phyloP scores from a whole-genome alignment of 2,888 invertebrate genomes.

The Zelleria hepariella region DNA sequence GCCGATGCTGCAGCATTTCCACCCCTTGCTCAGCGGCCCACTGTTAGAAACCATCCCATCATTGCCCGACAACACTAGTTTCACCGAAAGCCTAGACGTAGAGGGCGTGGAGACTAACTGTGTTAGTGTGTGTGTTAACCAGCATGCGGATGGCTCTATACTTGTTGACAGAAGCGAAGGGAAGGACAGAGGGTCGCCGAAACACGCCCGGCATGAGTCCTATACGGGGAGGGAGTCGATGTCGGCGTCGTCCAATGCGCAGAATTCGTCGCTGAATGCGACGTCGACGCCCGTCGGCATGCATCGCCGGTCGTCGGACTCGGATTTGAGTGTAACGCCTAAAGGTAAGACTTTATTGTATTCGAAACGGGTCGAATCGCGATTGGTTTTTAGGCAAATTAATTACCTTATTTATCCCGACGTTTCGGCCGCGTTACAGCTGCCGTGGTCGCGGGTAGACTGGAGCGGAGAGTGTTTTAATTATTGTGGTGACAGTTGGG shows the following conservation, averaged over 20 bases:
- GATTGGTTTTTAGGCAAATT: no score
- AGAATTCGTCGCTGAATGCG: slow-evolving; percentile 52
- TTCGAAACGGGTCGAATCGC: no score
- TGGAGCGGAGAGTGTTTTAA: no score
- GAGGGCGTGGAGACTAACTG: slow-evolving; percentile 44
- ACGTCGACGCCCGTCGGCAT: slow-evolving; percentile 69
- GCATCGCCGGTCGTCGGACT: slow-evolving; percentile 90
- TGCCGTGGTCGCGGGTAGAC: no score
- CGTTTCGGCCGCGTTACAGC: no score
- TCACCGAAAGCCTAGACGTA: slow-evolving; percentile 45
- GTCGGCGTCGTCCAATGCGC: slow-evolving; percentile 33
- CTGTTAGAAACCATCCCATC: slow-evolving; percentile 60
- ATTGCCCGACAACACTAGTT: slow-evolving; percentile 45
- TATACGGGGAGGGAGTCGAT: slow-evolving; percentile 64
- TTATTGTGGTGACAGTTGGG: no score
- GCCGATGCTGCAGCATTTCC: slow-evolving; percentile 48
- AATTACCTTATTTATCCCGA: no score
- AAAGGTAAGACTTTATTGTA: slow-evolving; percentile 87
- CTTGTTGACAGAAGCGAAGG: slow-evolving; percentile 53
- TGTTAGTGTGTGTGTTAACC: slow-evolving; percentile 67
- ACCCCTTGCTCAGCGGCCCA: slow-evolving; percentile 47
- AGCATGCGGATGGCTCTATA: slow-evolving; percentile 65
- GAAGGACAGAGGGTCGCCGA: slow-evolving; percentile 45
- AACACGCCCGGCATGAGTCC: slow-evolving; percentile 70
- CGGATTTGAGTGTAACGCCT: slow-evolving; percentile 92